Evolutionary conservation across 2,888 invertebrate species (phyloP).

Genomic region (Macrophya annulata): DNA sequence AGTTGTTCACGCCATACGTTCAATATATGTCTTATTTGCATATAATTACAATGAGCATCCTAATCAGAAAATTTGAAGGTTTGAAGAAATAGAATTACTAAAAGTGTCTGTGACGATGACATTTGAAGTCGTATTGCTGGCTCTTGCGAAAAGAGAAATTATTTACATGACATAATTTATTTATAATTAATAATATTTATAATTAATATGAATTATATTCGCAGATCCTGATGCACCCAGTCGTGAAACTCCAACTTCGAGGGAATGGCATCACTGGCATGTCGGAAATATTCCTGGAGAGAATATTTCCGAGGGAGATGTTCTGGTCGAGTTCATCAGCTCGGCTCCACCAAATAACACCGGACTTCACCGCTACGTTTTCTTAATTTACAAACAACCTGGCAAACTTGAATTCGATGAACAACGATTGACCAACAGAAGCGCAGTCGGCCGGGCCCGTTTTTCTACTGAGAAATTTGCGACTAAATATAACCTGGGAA

Average conservation of each 20-base stretch:
- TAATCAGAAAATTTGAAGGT: too few species aligned
- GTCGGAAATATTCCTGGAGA: slow-evolving; percentile 92
- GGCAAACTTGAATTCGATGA: slow-evolving; percentile 82
- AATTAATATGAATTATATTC: neutral
- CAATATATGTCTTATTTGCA: too few species aligned
- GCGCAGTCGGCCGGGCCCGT: slow-evolving; percentile 81
- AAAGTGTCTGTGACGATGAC: too few species aligned
- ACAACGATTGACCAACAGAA: slow-evolving; percentile 81
- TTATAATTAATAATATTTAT: too few species aligned
- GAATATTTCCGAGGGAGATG: slow-evolving; percentile 87
- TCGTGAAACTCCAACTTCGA: slow-evolving; percentile 88
- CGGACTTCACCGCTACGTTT: slow-evolving; percentile 90
- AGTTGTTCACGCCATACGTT: too few species aligned
- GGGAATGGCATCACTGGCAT: slow-evolving; percentile 96
- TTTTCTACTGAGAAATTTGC: slow-evolving; percentile 89
- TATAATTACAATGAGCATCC: too few species aligned
- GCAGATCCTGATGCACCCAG: slow-evolving; percentile 95
- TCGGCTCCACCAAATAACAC: slow-evolving; percentile 91
- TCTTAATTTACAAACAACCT: slow-evolving; percentile 88
- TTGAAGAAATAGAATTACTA: too few species aligned
- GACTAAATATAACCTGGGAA: slow-evolving; percentile 89
- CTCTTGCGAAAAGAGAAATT: too few species aligned
- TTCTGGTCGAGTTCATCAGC: slow-evolving; percentile 89
- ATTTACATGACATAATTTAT: too few species aligned
- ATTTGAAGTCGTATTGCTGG: too few species aligned